These are phyloP conservation scores for Phrynosoma platyrhinos DNA, from an alignment of 2,113 vertebrate species.

Conservation along the genomic window DNA sequence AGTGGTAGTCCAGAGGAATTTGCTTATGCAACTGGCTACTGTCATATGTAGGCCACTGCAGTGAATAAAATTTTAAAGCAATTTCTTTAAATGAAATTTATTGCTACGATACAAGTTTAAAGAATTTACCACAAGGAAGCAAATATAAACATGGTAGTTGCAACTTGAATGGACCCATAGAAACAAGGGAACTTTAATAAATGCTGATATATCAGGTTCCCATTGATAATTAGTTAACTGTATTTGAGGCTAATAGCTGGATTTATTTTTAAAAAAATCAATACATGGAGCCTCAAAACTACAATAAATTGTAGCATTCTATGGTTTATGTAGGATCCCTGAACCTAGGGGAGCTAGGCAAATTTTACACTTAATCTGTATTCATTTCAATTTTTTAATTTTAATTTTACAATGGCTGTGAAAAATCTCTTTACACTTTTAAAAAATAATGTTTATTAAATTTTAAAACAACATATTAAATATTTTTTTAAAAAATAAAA, in stretches of 20 bases:
- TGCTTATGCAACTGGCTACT: no score
- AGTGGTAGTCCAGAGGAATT: background rate
- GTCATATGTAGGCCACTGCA: background rate
- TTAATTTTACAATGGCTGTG: background rate
- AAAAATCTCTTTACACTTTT: background rate
- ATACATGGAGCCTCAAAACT: background rate
- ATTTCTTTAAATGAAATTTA: background rate
- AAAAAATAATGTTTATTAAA: no score
- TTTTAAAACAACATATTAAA: no score
- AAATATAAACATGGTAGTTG: background rate
- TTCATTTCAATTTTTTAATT: background rate
- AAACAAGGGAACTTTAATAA: no score
- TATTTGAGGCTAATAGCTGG: no score
- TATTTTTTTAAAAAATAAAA: no score
- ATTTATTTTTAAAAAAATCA: background rate
- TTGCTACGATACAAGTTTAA: background rate
- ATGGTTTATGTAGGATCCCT: background rate
- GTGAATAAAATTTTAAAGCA: background rate
- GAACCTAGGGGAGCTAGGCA: background rate
- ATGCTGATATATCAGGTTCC: no score
- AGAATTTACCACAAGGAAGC: background rate
- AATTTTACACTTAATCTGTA: background rate
- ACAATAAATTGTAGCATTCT: background rate
- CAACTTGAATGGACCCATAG: no score
- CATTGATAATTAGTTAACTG: no score